Conservation (phyloP, 2,113 vertebrate genomes). For the Elephantulus edwardii region DNA sequence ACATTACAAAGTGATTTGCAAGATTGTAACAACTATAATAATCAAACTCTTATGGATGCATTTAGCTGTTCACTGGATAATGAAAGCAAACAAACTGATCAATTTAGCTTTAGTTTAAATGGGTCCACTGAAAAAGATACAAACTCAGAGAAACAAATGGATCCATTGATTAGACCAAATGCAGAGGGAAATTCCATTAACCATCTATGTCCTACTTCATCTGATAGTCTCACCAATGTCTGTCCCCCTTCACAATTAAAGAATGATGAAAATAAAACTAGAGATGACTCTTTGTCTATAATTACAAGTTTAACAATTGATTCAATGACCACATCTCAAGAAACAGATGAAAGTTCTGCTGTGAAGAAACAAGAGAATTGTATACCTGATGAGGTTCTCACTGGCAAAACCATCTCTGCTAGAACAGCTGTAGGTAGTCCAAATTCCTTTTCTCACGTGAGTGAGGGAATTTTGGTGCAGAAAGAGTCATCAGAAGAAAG, state of each 20-base stretch:
- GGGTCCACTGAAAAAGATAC: conserved; percentile 82
- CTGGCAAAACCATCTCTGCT: conserved; percentile 76
- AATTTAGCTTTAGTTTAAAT: conserved; percentile 82
- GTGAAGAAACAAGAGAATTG: conserved; percentile 77
- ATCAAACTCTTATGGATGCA: conserved; percentile 82
- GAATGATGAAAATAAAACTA: conserved; percentile 78
- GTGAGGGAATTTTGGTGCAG: conserved; percentile 59
- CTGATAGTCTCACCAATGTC: conserved; percentile 75
- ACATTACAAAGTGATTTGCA: conserved; percentile 80
- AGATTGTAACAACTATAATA: conserved; percentile 83
- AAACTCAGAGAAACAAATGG: conserved; percentile 82
- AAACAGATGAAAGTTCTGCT: conserved; percentile 70
- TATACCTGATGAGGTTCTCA: conserved; percentile 68
- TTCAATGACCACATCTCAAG: conserved; percentile 79
- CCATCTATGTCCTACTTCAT: conserved; percentile 71
- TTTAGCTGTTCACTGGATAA: conserved; percentile 85
- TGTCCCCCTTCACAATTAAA: conserved; percentile 78
- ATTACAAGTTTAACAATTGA: conserved; percentile 76
- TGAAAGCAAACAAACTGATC: conserved; percentile 82
- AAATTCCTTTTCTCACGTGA: conserved; percentile 71
- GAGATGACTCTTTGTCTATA: conserved; percentile 71
- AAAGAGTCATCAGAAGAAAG: conserved; percentile 70
- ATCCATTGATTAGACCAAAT: conserved; percentile 69
- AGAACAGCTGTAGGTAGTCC: conserved; percentile 72
- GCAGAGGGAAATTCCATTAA: conserved; percentile 76